A percentile compares a stretch with the other conserved stretches of the same genome.
These are phyloP conservation scores for Vulpes vulpes DNA, from an alignment of 2,113 vertebrate genomes.

Conservation along the genomic window DNA sequence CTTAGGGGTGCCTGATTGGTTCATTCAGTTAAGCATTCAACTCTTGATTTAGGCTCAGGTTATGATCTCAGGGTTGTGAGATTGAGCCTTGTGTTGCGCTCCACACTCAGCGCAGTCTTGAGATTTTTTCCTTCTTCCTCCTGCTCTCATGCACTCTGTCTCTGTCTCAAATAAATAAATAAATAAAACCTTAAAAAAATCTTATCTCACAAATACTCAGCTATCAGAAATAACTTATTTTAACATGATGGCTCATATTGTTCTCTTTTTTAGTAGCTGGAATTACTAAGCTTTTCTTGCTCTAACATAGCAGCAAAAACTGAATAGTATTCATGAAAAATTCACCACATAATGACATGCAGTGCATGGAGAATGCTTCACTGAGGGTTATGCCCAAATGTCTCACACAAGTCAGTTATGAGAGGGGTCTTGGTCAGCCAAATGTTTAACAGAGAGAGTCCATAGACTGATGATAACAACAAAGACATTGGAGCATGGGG, in stretches of 20 bases:
- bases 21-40: not conserved
- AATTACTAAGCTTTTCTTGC: not conserved
- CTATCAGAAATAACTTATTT: constrained; percentile 14
- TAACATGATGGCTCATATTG: not conserved
- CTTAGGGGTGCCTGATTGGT: not conserved
- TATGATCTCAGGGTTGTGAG: no score
- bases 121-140: no score
- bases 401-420: not conserved
- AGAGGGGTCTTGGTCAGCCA: not conserved
- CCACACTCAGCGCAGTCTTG: no score
- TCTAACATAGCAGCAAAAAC: not conserved
- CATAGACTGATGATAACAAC: not conserved
- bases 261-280: not conserved
- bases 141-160: no score
- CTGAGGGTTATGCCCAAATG: no score
- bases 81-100: no score
- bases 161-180: no score
- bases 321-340: not conserved
- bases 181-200: not conserved
- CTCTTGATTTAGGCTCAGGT: not conserved
- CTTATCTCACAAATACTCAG: not conserved
- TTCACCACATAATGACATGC: not conserved
- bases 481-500: no score
- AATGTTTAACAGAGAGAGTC: not conserved
- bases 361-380: not conserved